Base-by-base conservation (phyloP, 2,888 invertebrate genomes). In the Sinotaia quadrata region DNA sequence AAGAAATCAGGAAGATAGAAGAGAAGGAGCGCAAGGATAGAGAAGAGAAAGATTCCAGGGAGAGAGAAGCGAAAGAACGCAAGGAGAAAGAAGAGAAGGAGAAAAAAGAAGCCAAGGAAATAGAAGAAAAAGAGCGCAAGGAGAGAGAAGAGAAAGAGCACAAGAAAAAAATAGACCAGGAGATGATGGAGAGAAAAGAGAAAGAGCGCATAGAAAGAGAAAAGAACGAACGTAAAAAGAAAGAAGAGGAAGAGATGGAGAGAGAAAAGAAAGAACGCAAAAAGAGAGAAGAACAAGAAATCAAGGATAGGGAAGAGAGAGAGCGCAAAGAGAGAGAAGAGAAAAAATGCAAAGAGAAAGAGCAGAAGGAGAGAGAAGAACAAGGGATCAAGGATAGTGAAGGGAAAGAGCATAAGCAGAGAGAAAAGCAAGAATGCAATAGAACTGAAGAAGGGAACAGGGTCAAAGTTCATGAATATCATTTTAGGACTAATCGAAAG, bases 101-200 rank as follows among this genome's bases (percentile, higher is more conserved):
- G 75, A 87, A 87, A 2, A 78, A 77, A 52, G 82, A 84, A 68
- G 83, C 88, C 65, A 88, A 89, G 78, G 79, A 82, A 63, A 88
- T 89, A 87, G 90, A 89, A 83, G 88, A 89, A 60, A 87, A 87
- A 60, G 89, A 90, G 72, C 81, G 90, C 72, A 85, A 88, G 3
- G 89, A 89, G 69, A 89, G 90, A 37, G 79, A 89, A 29, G 86
- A 88, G 71, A 52, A 3, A 29, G 2, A 24, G 12, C 8, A 52
- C 52, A 24, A 8, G 15, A 24, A n/a, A 49, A 10, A n/a, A n/a
- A 49, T 27, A 49, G 24, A 12, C 7, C 24, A 18, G 7, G n/a
- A 12, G 18, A 21, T n/a, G 7, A 2, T 15, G 31, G 27, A 29
- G 21, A 24, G 52, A 52, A 49, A 24, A 49, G 49, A 49, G 49